phyloP scores from a whole-genome alignment of 2,113 vertebrate species.

The Lonchura striata region DNA sequence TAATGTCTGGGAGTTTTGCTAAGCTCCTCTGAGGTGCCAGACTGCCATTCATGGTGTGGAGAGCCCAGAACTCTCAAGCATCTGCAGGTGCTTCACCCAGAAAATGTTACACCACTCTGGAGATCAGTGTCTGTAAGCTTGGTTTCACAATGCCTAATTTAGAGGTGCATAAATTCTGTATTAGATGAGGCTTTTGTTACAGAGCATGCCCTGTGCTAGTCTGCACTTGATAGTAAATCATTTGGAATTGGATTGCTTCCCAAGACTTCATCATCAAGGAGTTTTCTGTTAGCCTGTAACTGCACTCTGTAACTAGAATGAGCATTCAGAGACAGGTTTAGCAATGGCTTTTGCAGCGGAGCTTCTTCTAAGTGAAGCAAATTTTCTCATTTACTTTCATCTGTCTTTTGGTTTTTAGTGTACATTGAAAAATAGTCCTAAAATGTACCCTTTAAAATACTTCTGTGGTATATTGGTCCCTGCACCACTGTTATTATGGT shows the following conservation, averaged over 20 bases:
- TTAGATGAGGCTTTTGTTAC: background rate
- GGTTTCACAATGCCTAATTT: background rate
- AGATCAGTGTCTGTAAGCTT: background rate
- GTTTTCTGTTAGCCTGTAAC: background rate
- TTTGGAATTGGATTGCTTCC: conserved; percentile 4
- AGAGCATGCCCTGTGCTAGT: background rate
- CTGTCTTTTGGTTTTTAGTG: background rate
- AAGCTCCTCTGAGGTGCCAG: background rate
- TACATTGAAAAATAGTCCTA: background rate
- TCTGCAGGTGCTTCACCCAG: background rate
- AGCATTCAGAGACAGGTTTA: background rate
- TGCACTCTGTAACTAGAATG: background rate
- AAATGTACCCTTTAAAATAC: background rate
- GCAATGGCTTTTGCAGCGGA: background rate
- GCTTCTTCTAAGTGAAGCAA: background rate
- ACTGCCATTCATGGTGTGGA: background rate
- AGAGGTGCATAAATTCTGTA: background rate
- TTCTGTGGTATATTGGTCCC: background rate
- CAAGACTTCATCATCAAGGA: background rate
- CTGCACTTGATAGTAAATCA: background rate
- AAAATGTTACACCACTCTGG: background rate
- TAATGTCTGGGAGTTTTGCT: background rate
- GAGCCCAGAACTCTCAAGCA: background rate
- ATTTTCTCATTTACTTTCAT: background rate
- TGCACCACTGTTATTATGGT: background rate